Evolutionary conservation across 2,113 vertebrate genomes (phyloP), one percentile per base, ranked within the genome.

Genomic region (Montifringilla adamsi): DNA sequence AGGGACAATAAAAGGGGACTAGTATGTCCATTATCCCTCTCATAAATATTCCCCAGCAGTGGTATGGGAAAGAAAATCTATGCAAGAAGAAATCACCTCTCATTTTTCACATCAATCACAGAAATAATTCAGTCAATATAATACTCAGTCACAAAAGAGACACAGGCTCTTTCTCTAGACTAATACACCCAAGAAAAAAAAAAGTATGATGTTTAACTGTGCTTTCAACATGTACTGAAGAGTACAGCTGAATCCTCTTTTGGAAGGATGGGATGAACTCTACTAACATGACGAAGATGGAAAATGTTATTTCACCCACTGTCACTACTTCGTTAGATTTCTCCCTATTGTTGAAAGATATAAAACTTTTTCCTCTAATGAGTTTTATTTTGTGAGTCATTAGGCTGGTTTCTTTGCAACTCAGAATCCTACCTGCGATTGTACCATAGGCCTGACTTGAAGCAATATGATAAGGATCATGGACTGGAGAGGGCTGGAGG

Each of bases 321-420:
- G 78, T 86, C 75, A 93, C 85, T 72, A 83, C 87, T 93, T 94
- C 90, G 89, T 90, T 91, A 91, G 67, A 86, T n/a, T 91, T 85
- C 46, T 90, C 55, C 27, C 59, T 87, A 12, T 59, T 88, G 90
- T 81, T 92, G 75, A 56, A 95, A 41, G 59, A 52, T 63, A 8
- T 19, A 43, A 82, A 70, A 53, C 26, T 70, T 83, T 62, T 76
- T 74, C 59, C 33, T 86, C 72, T 90, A 80, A 91, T 28, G 47
- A 88, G 52, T 94, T 94, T 87, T 44, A 63, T 80, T 90, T 93
- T 78, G 43, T 95, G 79, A 94, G 56, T 80, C 82, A 80, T 80
- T 78, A 95, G 55, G 59, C 22, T 92, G 59, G 52, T 88, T 77
- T 44, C 68, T 92, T 89, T 73, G 20, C 78, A 86, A 76, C 33